phyloP scores from a whole-genome alignment of 37 sponge, comb jelly and placozoan genomes.

The Dysidea cf. avara region DNA sequence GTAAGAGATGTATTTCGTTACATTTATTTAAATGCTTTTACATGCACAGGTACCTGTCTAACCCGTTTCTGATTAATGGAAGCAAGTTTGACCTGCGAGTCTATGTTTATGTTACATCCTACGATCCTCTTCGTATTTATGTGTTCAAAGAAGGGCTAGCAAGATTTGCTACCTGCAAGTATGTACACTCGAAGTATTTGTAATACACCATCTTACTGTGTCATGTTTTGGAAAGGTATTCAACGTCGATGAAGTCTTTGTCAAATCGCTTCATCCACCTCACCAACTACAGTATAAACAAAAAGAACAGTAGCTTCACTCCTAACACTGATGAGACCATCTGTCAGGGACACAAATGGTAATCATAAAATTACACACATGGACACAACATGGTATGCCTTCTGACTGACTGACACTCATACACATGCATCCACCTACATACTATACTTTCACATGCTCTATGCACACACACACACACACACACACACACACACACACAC shows the following conservation, averaged over 20 bases:
- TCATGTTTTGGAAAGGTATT: slow-evolving; percentile 63
- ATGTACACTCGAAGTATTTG: not conserved
- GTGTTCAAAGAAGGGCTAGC: slow-evolving; percentile 88
- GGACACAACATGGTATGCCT: no score
- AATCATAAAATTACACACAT: no score
- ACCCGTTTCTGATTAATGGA: slow-evolving; percentile 88
- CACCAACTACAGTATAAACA: slow-evolving; percentile 94
- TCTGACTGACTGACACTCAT: no score
- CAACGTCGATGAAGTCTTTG: slow-evolving; percentile 71
- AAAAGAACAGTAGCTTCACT: slow-evolving; percentile 70
- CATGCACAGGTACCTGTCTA: slow-evolving; percentile 68
- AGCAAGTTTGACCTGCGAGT: slow-evolving; percentile 96
- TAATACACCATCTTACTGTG: not conserved
- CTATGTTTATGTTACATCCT: slow-evolving; percentile 89
- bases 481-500: no score
- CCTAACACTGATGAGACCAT: slow-evolving; percentile 82
- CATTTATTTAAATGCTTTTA: not conserved
- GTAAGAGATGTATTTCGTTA: slow-evolving; percentile 31
- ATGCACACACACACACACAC: no score
- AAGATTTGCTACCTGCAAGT: slow-evolving; percentile 94
- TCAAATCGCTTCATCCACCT: slow-evolving; percentile 88
- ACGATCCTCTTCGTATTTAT: slow-evolving; percentile 91
- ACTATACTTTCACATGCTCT: no score
- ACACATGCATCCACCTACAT: no score
- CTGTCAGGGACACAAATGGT: slow-evolving; percentile 97